Percentiles rank a stretch among this genome's conserved stretches.
Evolutionary conservation across 2,113 vertebrate genomes (phyloP).

Genomic region (Dicrurus megarhynchus): DNA sequence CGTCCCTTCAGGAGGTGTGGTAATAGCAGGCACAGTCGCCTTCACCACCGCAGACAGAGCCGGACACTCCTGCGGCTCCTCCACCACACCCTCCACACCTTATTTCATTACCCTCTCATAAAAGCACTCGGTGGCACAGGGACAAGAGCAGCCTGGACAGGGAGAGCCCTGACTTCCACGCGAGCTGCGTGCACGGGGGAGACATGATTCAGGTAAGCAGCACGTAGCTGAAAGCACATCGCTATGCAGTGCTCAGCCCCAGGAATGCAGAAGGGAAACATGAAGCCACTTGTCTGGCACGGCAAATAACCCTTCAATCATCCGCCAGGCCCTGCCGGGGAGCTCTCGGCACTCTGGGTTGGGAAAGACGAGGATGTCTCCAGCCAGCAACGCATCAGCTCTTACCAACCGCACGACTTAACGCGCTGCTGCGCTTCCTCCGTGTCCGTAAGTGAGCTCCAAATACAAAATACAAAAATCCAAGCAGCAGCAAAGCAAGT

Average conservation of each 20-base stretch:
- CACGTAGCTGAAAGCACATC: neutral
- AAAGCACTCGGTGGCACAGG: neutral
- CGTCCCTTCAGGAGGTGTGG: neutral
- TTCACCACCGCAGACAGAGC: neutral
- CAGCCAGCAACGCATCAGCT: neutral
- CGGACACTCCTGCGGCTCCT: neutral
- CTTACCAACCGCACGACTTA: rapidly evolving
- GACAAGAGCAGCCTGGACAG: neutral
- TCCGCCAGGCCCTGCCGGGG: neutral
- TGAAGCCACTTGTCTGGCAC: slow-evolving; percentile 57
- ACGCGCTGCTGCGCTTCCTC: rapidly evolving
- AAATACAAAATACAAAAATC: neutral
- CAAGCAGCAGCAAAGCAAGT: neutral
- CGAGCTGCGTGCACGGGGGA: neutral
- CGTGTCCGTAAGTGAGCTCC: rapidly evolving
- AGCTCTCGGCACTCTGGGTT: neutral
- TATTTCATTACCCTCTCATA: neutral
- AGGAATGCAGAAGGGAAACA: slow-evolving; percentile 53
- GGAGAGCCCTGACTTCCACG: neutral
- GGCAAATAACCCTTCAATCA: slow-evolving; percentile 31
- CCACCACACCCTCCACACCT: neutral
- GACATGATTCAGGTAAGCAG: slow-evolving; percentile 8
- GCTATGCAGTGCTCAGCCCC: neutral
- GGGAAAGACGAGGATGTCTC: neutral
- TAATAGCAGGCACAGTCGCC: neutral